A percentile compares a stretch with the other conserved stretches of the same genome.
Conservation (phyloP, 2,888 invertebrate genomes). For the Unio delphinus region DNA sequence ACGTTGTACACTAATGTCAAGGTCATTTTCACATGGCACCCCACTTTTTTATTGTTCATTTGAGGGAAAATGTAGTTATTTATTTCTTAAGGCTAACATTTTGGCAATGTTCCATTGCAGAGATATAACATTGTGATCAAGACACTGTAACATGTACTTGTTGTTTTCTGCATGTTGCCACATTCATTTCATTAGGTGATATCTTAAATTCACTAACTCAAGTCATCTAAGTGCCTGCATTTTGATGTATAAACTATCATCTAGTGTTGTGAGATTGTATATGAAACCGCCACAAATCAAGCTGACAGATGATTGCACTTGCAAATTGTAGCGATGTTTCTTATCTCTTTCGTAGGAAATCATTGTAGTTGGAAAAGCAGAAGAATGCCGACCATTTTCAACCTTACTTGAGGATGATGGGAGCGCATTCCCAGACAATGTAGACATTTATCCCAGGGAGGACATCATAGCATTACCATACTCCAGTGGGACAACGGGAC, state of each 20-base stretch:
- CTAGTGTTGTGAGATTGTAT: no score
- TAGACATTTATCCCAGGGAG: constrained; percentile 69
- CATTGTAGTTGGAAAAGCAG: constrained; percentile 52
- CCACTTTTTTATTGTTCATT: not conserved
- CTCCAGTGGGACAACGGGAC: constrained; percentile 89
- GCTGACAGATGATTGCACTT: not conserved
- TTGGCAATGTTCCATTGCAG: no score
- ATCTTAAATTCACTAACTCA: no score
- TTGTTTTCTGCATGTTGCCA: no score
- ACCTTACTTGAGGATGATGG: constrained; percentile 63
- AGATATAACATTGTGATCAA: no score
- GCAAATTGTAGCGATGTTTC: not conserved
- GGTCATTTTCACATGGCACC: constrained; percentile 12
- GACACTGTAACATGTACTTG: no score
- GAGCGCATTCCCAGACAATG: constrained; percentile 51
- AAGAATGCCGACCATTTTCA: constrained; percentile 58
- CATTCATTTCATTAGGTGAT: no score
- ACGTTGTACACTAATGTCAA: constrained; percentile 17
- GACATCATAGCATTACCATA: constrained; percentile 82
- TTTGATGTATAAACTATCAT: no score
- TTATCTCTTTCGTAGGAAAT: constrained; percentile 38
- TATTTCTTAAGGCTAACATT: no score
- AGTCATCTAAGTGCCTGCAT: not conserved
- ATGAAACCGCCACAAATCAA: not conserved
- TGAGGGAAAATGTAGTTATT: no score